Conservation (phyloP, 2,113 vertebrate species). For the Brevimyrus niger region DNA sequence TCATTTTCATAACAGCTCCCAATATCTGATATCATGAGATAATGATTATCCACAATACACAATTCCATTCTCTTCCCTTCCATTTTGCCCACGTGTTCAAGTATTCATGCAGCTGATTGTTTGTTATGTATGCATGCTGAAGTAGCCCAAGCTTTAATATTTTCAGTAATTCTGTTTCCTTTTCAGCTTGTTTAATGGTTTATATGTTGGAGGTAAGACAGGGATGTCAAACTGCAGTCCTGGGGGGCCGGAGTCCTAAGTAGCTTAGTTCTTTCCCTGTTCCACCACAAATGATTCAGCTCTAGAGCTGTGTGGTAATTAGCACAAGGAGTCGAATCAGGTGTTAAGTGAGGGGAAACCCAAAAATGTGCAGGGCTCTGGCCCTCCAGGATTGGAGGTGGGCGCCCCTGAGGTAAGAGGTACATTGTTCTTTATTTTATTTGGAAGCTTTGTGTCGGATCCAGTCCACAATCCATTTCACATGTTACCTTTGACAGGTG, state of each 20-base stretch:
- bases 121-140: neutral
- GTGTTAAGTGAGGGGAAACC: no score
- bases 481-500: neutral
- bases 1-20: neutral
- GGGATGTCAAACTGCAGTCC: no score
- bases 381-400: no score
- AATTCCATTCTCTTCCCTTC: neutral
- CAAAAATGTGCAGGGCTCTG: no score
- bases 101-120: neutral
- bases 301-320: no score
- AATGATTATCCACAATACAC: neutral
- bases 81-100: neutral
- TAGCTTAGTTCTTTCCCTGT: no score
- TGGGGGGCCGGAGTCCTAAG: no score
- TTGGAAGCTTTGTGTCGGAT: neutral
- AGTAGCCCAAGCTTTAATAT: neutral
- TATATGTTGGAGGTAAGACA: neutral
- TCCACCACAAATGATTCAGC: no score
- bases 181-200: neutral
- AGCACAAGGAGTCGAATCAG: no score
- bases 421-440: neutral
- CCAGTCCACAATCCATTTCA: neutral
- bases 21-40: neutral
- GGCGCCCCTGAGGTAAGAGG: neutral
- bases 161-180: neutral